Conservation (phyloP, 2,113 vertebrate genomes). For the Cygnus atratus region DNA sequence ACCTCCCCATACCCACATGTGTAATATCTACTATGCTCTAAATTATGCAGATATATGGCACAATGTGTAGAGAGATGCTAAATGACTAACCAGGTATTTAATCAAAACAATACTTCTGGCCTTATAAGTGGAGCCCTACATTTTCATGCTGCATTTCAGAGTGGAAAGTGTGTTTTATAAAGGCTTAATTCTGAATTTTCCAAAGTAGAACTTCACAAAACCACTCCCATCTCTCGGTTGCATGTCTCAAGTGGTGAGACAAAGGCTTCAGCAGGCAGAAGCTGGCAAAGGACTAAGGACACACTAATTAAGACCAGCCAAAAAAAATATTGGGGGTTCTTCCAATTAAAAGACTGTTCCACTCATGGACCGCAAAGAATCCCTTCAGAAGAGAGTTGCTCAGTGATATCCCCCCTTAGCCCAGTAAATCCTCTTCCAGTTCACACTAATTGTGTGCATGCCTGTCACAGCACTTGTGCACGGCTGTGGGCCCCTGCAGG, state of each 20-base stretch:
- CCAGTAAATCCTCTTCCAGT: neutral
- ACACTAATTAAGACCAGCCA: neutral
- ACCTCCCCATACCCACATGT: neutral
- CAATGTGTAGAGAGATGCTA: neutral
- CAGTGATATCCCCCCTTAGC: neutral
- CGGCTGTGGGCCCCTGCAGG: rapidly evolving
- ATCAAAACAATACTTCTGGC: neutral
- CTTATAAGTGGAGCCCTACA: neutral
- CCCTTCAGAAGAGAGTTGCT: neutral
- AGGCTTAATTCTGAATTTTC: neutral
- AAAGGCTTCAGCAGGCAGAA: neutral
- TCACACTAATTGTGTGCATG: rapidly evolving
- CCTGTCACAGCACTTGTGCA: rapidly evolving
- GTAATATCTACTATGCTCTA: neutral
- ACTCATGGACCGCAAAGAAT: neutral
- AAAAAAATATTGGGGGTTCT: neutral
- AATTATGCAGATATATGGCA: neutral
- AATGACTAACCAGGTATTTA: neutral
- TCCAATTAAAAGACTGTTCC: neutral
- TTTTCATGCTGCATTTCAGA: neutral
- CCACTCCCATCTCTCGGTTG: neutral
- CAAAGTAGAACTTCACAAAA: neutral
- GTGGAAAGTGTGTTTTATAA: neutral
- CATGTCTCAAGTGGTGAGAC: neutral
- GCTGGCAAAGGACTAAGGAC: neutral